A percentile compares a stretch with the other conserved stretches of the same genome.
phyloP scores from a whole-genome alignment of 30 jellyfish, hydroid and myxozoan species.

The Pseudorhiza aurosa region DNA sequence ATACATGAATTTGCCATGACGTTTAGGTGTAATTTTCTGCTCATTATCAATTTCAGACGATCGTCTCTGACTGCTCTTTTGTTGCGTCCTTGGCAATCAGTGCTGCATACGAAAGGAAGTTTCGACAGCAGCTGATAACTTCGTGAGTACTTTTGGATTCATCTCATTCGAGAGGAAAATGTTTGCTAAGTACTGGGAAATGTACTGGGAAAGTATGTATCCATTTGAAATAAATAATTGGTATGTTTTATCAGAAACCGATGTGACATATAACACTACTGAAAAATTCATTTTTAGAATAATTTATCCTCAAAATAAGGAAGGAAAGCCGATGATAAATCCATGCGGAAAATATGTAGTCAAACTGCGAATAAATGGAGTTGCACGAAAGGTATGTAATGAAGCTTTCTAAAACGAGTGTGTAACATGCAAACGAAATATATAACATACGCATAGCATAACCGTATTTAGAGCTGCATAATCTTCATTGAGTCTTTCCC shows the following conservation, averaged over 20 bases:
- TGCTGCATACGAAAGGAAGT: slow-evolving; percentile 96
- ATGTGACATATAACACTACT: neutral
- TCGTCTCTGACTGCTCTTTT: slow-evolving; percentile 98
- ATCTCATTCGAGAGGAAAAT: no score
- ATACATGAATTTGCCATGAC: neutral
- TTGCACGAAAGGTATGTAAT: slow-evolving; percentile 91
- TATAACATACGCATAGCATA: no score
- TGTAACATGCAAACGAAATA: neutral
- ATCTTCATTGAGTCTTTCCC: no score
- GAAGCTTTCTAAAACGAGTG: neutral
- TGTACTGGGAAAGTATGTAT: no score
- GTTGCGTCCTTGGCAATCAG: slow-evolving; percentile 99
- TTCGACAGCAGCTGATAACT: slow-evolving; percentile 77
- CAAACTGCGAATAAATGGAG: slow-evolving; percentile 89
- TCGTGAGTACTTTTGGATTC: slow-evolving; percentile 44
- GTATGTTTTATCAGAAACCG: no score
- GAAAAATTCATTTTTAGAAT: slow-evolving; percentile 47
- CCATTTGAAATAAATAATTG: no score
- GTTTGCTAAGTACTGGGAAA: no score
- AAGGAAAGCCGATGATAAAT: slow-evolving; percentile 91
- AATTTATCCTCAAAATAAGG: slow-evolving; percentile 87
- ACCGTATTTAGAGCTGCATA: no score
- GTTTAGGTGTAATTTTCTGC: no score
- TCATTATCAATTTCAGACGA: slow-evolving; percentile 86
- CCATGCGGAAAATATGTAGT: slow-evolving; percentile 99